Percentiles rank a stretch among this genome's conserved stretches.
These are phyloP conservation scores for Phasianus colchicus DNA, from an alignment of 2,113 vertebrate species.

Conservation along the genomic window DNA sequence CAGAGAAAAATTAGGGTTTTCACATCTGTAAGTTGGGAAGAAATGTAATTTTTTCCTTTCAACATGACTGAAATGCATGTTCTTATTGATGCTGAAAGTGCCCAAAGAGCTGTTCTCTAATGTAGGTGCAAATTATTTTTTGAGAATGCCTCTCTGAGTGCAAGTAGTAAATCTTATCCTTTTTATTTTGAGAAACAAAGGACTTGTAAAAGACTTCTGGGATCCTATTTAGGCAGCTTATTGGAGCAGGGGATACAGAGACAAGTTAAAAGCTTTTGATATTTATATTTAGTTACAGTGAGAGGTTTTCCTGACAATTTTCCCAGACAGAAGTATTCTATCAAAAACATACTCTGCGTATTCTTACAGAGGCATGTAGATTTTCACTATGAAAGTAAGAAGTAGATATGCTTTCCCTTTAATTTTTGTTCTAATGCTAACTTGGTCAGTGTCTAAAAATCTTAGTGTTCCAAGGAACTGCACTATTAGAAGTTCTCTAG, in stretches of 20 bases:
- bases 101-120: not conserved
- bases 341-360: not conserved
- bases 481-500: not conserved
- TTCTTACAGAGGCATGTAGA: not conserved
- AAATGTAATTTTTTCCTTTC: not conserved
- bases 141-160: not conserved
- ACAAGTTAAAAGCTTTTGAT: not conserved
- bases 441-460: not conserved
- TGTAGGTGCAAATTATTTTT: not conserved
- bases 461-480: not conserved
- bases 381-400: not conserved
- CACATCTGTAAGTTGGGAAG: not conserved
- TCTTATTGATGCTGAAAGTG: not conserved
- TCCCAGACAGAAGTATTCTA: not conserved
- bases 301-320: not conserved
- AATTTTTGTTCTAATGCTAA: rapidly evolving
- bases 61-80: not conserved
- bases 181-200: not conserved
- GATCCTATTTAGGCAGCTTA: not conserved
- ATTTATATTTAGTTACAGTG: not conserved
- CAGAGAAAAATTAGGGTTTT: not conserved
- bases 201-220: not conserved
- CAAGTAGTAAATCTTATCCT: not conserved
- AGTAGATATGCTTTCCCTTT: not conserved
- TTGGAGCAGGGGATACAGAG: not conserved